phyloP scores from a whole-genome alignment of 2,888 invertebrate genomes.

The Sphaeridia pumilis region DNA sequence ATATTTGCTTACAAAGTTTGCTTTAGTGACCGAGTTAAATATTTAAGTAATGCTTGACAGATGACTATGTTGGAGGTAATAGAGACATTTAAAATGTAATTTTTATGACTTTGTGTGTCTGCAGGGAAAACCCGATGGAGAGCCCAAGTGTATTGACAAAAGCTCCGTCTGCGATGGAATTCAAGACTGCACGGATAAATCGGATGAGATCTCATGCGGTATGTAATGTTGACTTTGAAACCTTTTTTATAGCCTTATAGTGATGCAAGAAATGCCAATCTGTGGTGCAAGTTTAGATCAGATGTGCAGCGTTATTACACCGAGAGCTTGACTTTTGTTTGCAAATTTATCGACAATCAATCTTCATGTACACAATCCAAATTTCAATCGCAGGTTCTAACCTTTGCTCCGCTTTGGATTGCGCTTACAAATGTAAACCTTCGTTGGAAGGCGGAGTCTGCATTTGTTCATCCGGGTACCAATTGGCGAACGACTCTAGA shows the following conservation, averaged over 20 bases:
- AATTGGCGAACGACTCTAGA: conserved; percentile 67
- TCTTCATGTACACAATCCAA: not conserved
- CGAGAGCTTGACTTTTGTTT: too few species aligned
- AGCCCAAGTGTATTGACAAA: conserved; percentile 76
- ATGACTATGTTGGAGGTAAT: too few species aligned
- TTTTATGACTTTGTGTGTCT: not conserved
- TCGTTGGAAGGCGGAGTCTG: conserved; percentile 83
- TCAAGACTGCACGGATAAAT: conserved; percentile 78
- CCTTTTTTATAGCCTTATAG: not conserved
- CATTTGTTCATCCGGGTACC: conserved; percentile 73
- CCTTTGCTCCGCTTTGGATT: conserved; percentile 71
- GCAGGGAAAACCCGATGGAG: conserved; percentile 45
- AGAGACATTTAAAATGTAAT: too few species aligned
- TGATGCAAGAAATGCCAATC: not conserved
- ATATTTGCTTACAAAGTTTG: too few species aligned
- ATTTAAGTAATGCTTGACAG: too few species aligned
- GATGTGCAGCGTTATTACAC: not conserved
- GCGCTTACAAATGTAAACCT: conserved; percentile 82
- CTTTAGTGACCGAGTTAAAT: too few species aligned
- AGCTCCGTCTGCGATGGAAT: conserved; percentile 82
- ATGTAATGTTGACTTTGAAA: conserved; percentile 42
- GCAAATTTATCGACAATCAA: not conserved
- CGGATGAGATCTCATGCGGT: conserved; percentile 85
- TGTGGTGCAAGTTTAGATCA: not conserved
- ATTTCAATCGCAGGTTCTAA: conserved; percentile 48